A percentile compares a stretch with the other conserved stretches of the same genome.
phyloP scores from a whole-genome alignment of 2,113 vertebrate genomes.

The Nycticebus coucang region DNA sequence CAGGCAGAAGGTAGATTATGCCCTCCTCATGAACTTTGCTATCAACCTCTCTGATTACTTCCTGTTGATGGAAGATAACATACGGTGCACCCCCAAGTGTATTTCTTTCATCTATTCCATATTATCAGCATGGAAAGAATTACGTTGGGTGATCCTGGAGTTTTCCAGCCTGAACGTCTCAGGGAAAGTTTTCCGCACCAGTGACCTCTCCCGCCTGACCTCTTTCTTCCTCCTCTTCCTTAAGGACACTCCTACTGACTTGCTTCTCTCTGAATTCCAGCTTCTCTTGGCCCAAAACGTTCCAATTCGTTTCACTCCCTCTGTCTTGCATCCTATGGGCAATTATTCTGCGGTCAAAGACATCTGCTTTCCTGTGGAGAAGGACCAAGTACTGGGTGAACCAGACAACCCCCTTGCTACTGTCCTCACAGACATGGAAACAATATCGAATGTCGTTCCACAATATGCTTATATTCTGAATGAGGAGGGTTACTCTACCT shows the following conservation, averaged over 20 bases:
- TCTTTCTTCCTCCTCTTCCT: conserved; percentile 92
- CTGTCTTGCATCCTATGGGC: conserved; percentile 90
- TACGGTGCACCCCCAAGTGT: conserved; percentile 86
- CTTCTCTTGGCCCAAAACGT: conserved; percentile 87
- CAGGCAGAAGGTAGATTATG: conserved; percentile 91
- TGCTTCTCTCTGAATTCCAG: conserved; percentile 89
- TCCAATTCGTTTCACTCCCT: conserved; percentile 86
- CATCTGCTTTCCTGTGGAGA: conserved; percentile 84
- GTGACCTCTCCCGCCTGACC: conserved; percentile 86
- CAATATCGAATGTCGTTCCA: conserved; percentile 75
- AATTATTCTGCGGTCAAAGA: conserved; percentile 87
- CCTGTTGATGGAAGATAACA: conserved; percentile 90
- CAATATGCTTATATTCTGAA: conserved; percentile 85
- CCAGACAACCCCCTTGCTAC: conserved; percentile 86
- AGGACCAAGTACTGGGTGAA: conserved; percentile 80
- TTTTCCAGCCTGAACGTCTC: conserved; percentile 93
- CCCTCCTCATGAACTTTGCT: conserved; percentile 89
- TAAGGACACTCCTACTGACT: conserved; percentile 91
- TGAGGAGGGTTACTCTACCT: conserved; percentile 85
- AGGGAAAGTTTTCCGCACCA: conserved; percentile 90
- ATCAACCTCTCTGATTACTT: conserved; percentile 89
- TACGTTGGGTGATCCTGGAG: conserved; percentile 90
- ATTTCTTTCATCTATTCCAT: conserved; percentile 80
- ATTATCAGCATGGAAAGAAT: conserved; percentile 76
- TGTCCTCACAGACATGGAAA: conserved; percentile 84